Conservation (phyloP, 2,888 invertebrate species). For the Eilema sororculum region DNA sequence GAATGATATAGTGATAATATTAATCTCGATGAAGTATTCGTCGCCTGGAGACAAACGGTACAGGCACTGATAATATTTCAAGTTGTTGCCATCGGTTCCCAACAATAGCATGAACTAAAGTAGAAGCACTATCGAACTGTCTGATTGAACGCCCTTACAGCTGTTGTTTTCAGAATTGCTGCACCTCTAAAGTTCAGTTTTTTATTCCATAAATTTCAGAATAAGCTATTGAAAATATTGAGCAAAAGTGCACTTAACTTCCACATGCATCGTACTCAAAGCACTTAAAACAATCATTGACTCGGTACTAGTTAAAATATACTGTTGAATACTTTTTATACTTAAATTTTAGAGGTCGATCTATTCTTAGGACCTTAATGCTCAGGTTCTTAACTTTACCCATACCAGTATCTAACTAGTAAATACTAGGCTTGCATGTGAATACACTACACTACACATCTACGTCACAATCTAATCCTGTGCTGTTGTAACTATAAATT, state of each 20-base stretch:
- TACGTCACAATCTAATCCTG: neutral
- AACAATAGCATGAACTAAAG: neutral
- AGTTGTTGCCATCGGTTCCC: neutral
- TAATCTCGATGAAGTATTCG: neutral
- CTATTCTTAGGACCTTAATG: neutral
- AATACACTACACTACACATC: neutral
- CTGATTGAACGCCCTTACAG: neutral
- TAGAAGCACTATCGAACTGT: neutral
- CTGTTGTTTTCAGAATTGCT: neutral
- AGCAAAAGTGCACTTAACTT: neutral
- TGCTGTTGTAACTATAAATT: neutral
- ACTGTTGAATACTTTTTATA: neutral
- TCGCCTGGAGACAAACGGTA: neutral
- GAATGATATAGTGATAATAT: neutral
- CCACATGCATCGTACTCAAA: neutral
- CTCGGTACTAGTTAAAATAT: neutral
- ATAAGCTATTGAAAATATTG: neutral
- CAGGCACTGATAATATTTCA: neutral
- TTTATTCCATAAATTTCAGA: neutral
- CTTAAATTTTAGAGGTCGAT: neutral
- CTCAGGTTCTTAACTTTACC: neutral
- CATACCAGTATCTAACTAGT: neutral
- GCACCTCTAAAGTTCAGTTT: neutral
- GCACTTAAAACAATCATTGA: neutral
- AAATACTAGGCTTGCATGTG: neutral